These are phyloP conservation scores for Alcis repandata DNA, from an alignment of 2,888 invertebrate genomes.

Conservation along the genomic window DNA sequence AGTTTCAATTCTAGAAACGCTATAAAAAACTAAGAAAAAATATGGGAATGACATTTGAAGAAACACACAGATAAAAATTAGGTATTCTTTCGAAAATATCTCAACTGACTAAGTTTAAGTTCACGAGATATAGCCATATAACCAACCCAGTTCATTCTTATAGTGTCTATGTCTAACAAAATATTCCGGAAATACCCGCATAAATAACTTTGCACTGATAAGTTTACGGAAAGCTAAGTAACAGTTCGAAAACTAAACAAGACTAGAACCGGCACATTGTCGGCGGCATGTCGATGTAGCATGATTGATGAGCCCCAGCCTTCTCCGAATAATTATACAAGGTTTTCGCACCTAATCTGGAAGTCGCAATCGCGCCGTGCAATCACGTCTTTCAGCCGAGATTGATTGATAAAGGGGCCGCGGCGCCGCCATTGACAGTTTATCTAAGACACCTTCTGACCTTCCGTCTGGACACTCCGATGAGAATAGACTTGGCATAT, in stretches of 20 bases:
- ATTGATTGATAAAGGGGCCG: slow-evolving; percentile 50
- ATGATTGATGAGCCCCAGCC: slow-evolving; percentile 65
- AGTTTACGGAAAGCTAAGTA: no score
- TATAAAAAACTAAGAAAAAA: no score
- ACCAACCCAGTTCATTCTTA: no score
- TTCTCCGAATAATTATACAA: slow-evolving; percentile 57
- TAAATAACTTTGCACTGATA: no score
- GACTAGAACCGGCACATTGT: slow-evolving; percentile 50
- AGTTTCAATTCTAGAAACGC: no score
- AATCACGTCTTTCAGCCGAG: slow-evolving; percentile 42
- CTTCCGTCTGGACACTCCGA: slow-evolving; percentile 5
- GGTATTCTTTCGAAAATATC: no score
- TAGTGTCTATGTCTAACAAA: no score
- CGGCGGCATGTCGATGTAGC: slow-evolving; percentile 51
- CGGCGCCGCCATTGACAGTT: slow-evolving; percentile 17
- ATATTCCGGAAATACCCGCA: no score
- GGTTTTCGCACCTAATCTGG: slow-evolving; percentile 48
- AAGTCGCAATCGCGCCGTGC: slow-evolving; percentile 50
- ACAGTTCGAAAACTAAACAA: slow-evolving; percentile 28
- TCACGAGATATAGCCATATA: no score
- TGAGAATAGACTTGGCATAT: background rate
- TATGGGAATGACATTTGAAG: no score
- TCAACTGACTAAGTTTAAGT: no score
- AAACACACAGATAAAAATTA: no score
- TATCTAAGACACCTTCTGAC: background rate